Evolutionary conservation across 1,140 invertebrate genomes (phyloP), one percentile per base, ranked within the genome.

Genomic region (Lepidurus packardi): DNA sequence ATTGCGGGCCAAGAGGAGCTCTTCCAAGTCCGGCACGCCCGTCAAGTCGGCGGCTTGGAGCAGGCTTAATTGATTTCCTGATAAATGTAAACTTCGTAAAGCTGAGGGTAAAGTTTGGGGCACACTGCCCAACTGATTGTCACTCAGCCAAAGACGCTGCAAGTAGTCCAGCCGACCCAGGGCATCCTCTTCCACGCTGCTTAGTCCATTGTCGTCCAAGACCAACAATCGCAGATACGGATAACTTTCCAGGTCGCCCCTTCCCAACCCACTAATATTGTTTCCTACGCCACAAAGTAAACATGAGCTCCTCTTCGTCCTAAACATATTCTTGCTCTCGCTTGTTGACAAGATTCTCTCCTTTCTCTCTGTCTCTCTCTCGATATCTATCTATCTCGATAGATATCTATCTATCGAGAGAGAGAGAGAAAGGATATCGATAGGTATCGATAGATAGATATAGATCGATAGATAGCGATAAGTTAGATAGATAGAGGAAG

Each of bases 161-260:
- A 98, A 87, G 81, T 91, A 89, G 81, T 94, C 92, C 24, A 95
- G 84, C 45, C 94, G 87, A 0, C 93, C 93, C 41, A 97, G 85
- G 0, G 94, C 93, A 81, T 95, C 93, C 44, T 96, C 93, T 84
- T 96, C 94, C 7, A 98, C 89, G 4, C 89, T 86, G 65, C 85
- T 85, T 42, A 98, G 88, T 78, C 88, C 86, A 82, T 96, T 97
- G 76, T 91, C 88, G 34, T 92, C 92, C 44, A 97, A 88, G 82
- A 95, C 92, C 41, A 98, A 84, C 42, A 92, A 87, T 79, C 91
- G 91, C 10, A 97, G 84, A 21, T 95, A 85, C 0, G 94, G 94
- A 84, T 96, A 96, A 80, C 93, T 94, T 82, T 95, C 93, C 78
- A 98, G 87, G 82, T 96, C 93, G n/a, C 93, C 93, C 81, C 92